phyloP scores from a whole-genome alignment of 2,797 vertebrate genomes.

The Sebastes goodei region DNA sequence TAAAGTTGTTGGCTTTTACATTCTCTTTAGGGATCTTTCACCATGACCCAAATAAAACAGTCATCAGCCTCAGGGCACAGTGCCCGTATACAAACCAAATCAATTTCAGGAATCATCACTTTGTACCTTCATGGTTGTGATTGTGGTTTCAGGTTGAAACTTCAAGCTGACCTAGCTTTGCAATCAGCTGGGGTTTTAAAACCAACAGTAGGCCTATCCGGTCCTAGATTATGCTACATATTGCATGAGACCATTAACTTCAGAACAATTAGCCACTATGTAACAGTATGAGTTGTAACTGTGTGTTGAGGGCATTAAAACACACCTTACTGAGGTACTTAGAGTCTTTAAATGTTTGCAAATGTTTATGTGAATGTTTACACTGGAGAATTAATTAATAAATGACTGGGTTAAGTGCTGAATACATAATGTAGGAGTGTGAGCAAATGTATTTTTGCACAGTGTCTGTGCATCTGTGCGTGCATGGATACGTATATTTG shows the following conservation, averaged over 20 bases:
- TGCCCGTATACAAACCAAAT: background rate
- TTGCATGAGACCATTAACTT: background rate
- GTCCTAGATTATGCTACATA: background rate
- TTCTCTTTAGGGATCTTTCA: background rate
- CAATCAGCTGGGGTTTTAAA: background rate
- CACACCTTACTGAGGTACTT: background rate
- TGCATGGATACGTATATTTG: background rate
- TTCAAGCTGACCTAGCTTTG: background rate
- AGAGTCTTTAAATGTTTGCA: background rate
- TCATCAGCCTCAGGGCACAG: background rate
- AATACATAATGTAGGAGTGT: slow-evolving; percentile 7
- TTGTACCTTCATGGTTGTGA: background rate
- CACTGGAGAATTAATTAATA: background rate
- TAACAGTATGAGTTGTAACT: background rate
- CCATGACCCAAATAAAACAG: background rate
- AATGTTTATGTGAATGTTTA: background rate
- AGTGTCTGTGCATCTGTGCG: background rate
- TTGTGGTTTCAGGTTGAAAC: background rate
- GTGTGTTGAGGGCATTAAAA: background rate
- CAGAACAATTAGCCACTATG: background rate
- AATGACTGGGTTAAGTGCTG: slow-evolving; percentile 5
- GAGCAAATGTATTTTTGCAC: background rate
- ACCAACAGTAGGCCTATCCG: background rate
- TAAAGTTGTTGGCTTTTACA: background rate
- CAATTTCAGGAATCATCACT: background rate